Conservation (phyloP, 92 coral and sea anemone species). For the Anthopleura xanthogrammica region DNA sequence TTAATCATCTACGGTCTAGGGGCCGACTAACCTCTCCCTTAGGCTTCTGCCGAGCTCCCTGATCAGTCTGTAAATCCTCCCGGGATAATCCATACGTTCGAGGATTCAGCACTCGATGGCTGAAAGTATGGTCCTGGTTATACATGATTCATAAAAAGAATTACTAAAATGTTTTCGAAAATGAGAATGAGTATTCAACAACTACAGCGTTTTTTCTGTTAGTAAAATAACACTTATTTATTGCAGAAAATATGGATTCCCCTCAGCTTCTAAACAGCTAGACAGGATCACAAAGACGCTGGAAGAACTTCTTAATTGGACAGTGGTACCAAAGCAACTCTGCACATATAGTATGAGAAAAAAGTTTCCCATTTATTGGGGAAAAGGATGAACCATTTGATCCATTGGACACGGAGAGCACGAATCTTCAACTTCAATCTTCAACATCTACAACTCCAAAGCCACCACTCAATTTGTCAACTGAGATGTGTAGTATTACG, state of each 20-base stretch:
- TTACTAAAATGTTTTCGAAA: too few species aligned
- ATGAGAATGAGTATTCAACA: too few species aligned
- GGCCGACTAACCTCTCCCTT: too few species aligned
- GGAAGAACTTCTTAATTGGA: not conserved
- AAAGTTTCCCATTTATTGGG: conserved; percentile 7
- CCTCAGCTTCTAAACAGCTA: conserved; percentile 43
- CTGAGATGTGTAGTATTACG: not conserved
- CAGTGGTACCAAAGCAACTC: not conserved
- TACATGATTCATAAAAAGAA: too few species aligned
- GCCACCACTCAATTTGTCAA: not conserved
- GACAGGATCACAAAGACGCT: conserved; percentile 57
- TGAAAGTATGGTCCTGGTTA: too few species aligned
- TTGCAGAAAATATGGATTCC: conserved; percentile 15
- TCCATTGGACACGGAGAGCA: conserved; percentile 15
- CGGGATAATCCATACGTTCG: too few species aligned
- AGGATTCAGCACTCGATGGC: too few species aligned
- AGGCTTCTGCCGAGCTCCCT: too few species aligned
- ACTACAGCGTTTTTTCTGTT: too few species aligned
- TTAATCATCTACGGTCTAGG: too few species aligned
- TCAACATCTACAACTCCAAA: not conserved
- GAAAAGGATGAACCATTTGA: not conserved
- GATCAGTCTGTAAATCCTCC: too few species aligned
- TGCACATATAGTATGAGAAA: not conserved
- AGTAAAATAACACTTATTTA: not conserved
- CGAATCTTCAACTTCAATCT: not conserved